Evolutionary conservation across 2,888 invertebrate species (phyloP), one percentile per base, ranked within the genome.

Genomic region (Agrochola lota): DNA sequence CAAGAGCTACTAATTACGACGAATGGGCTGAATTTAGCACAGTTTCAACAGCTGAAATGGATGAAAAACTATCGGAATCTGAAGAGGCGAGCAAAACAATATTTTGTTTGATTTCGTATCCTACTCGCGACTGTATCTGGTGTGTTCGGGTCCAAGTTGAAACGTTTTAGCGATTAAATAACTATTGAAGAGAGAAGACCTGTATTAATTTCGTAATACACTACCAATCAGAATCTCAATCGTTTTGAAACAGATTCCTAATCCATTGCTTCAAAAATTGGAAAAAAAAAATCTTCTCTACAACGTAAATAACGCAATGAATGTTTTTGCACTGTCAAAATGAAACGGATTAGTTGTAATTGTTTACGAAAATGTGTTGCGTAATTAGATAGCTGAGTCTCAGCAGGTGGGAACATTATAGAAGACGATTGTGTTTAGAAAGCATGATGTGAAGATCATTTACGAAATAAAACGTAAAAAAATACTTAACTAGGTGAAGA

Each of bases 101-200:
- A 91, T 91, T 92, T 91, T 89, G 91, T 91, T 90, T 90, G 90
- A 91, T 92, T 91, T 89, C 88, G 87, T 85, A 85, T 88, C 83
- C 83, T 73, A 85, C 68, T 78, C 88, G 91, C 90, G 90, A 89
- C 89, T 90, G 87, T 86, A 87, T 90, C 85, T 85, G 85, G 75
- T 84, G 80, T 73, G 66, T 73, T 35, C 40, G 74, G 49, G 35
- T 68, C 43, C 78, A 85, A 89, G 85, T 35, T 46, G 64, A 23
- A 66, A 57, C 59, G 72, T 43, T 74, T n/a, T 23, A 83, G 88
- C 85, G 78, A 72, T 12, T 12, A 26, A 30, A 55, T 35, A 43
- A 8, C 9, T 7, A 35, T 20, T 30, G 23, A n/a, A 20, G 11
- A 57, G 17, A 6, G 40, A 40, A 57, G 12, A 20, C 30, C 30